Conservation (phyloP, 1,140 invertebrate species). For the Drosophila triauraria region DNA sequence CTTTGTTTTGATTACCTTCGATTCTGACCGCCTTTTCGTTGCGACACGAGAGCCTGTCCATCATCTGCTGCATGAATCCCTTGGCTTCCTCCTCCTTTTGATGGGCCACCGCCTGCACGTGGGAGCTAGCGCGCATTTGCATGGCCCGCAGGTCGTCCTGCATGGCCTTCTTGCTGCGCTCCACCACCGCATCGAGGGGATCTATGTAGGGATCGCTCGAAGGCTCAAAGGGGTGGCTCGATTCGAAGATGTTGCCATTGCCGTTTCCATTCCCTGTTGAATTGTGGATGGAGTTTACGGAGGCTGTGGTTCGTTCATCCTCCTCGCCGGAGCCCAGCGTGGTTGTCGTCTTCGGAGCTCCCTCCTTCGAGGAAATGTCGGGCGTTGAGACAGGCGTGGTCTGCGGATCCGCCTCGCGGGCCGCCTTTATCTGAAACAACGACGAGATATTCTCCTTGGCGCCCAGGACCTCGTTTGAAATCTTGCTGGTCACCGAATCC, state of each 20-base stretch:
- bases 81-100: conserved; percentile 56
- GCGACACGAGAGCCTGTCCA: conserved; percentile 71
- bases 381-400: conserved; percentile 47
- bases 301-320: conserved; percentile 81
- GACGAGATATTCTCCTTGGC: conserved; percentile 78
- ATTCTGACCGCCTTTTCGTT: conserved; percentile 79
- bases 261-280: conserved; percentile 62
- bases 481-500: conserved; percentile 71
- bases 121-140: conserved; percentile 46
- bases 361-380: conserved; percentile 58
- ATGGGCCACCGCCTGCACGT: conserved; percentile 28
- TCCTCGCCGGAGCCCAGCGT: conserved; percentile 64
- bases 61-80: conserved; percentile 69
- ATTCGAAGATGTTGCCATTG: conserved; percentile 66
- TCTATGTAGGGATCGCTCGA: conserved; percentile 37
- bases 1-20: conserved; percentile 53
- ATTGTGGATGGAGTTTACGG: conserved; percentile 79
- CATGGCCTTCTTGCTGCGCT: conserved; percentile 78
- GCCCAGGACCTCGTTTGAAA: conserved; percentile 67
- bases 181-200: conserved; percentile 69
- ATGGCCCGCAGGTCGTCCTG: conserved; percentile 71
- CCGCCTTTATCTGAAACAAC: conserved; percentile 75
- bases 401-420: conserved; percentile 45
- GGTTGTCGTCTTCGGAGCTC: conserved; percentile 52
- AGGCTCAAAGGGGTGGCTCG: conserved; percentile 40